These are phyloP conservation scores for Stegastes partitus DNA, from an alignment of 2,113 vertebrate species.

Conservation along the genomic window DNA sequence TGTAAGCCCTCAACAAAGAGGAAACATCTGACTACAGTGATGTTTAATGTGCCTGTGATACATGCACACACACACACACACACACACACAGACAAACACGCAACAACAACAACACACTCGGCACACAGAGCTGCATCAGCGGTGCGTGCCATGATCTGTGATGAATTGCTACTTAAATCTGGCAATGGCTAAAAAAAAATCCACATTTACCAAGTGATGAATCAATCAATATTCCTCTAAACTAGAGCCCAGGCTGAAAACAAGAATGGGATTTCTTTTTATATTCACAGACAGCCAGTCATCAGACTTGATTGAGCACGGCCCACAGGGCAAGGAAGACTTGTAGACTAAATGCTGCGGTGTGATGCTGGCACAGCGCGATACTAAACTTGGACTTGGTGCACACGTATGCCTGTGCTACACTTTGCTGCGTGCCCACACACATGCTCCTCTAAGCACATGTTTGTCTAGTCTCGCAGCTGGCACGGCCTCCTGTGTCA, in stretches of 20 bases:
- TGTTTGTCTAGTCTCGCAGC: slow-evolving; percentile 49
- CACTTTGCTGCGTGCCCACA: slow-evolving; percentile 29
- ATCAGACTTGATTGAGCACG: slow-evolving; percentile 66
- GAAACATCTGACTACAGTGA: slow-evolving; percentile 19
- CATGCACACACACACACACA: neutral
- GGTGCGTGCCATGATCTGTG: slow-evolving; percentile 29
- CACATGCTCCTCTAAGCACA: slow-evolving; percentile 30
- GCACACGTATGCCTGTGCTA: slow-evolving; percentile 21
- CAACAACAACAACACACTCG: neutral
- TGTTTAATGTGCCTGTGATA: neutral
- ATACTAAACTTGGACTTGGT: slow-evolving; percentile 58
- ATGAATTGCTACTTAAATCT: slow-evolving; percentile 57
- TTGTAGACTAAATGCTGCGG: slow-evolving; percentile 66
- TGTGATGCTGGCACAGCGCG: slow-evolving; percentile 49
- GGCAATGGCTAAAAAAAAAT: slow-evolving; percentile 27
- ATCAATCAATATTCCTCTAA: slow-evolving; percentile 70
- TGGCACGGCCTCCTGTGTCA: slow-evolving; percentile 58
- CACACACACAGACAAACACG: neutral
- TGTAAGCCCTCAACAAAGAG: slow-evolving; percentile 40
- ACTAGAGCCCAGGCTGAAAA: slow-evolving; percentile 46
- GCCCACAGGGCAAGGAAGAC: slow-evolving; percentile 60
- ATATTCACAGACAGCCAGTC: slow-evolving; percentile 65
- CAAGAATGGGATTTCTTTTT: slow-evolving; percentile 63
- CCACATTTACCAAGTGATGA: slow-evolving; percentile 53
- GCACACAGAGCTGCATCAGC: slow-evolving; percentile 31